A percentile compares a stretch with the other conserved stretches of the same genome.
Evolutionary conservation across 64 coral and sea anemone genomes (phyloP).

Genomic region (Dendrophyllia cribrosa): DNA sequence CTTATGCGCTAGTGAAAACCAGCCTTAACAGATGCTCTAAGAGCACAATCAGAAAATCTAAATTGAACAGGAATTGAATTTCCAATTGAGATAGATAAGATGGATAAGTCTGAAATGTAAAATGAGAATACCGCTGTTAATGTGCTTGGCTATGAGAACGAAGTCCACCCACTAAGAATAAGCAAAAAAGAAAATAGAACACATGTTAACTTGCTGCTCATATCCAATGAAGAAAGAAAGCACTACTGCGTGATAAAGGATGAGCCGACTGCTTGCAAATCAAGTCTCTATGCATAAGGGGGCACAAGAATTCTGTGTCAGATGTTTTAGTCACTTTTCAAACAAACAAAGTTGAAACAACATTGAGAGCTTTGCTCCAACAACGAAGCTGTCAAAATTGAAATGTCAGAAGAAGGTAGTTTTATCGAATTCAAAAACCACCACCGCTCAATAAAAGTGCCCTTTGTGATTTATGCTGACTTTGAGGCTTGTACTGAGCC

Average conservation of each 20-base stretch:
- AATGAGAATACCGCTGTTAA: conserved; percentile 11
- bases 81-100: not conserved
- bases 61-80: conserved; percentile 40
- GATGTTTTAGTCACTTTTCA: not conserved
- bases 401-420: not conserved
- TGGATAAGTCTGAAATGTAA: too few species aligned
- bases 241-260: conserved; percentile 60
- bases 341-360: not conserved
- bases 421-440: not conserved
- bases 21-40: too few species aligned
- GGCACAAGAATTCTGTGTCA: not conserved
- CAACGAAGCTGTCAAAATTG: conserved; percentile 9
- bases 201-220: not conserved
- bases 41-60: conserved; percentile 2
- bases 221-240: conserved; percentile 14
- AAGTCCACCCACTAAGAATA: conserved; percentile 8
- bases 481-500: conserved; percentile 21
- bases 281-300: conserved; percentile 23
- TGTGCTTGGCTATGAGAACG: conserved; percentile 28
- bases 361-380: conserved; percentile 1
- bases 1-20: too few species aligned
- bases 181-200: not conserved
- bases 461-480: conserved; percentile 47
- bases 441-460: not conserved
- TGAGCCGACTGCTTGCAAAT: conserved; percentile 13